Conservation (phyloP, 37 sponge, comb jelly and placozoan species). For the Spongilla lacustris region DNA sequence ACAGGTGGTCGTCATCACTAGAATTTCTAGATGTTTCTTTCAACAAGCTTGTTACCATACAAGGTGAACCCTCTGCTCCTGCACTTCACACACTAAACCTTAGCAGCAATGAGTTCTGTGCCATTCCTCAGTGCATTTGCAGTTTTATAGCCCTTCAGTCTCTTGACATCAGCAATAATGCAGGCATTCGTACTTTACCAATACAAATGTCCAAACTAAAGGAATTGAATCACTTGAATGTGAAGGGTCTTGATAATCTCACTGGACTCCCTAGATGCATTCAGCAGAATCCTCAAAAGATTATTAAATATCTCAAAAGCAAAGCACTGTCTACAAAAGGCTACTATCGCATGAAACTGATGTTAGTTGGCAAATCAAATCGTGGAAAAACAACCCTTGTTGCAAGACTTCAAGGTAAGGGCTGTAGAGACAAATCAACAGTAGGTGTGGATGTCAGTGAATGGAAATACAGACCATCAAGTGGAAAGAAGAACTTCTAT, state of each 20-base stretch:
- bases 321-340: constrained; percentile 72
- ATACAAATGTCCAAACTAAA: constrained; percentile 74
- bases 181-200: constrained; percentile 73
- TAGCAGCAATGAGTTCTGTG: constrained; percentile 71
- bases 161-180: constrained; percentile 75
- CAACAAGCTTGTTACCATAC: constrained; percentile 76
- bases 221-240: constrained; percentile 45
- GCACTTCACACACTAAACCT: constrained; percentile 73
- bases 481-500: constrained; percentile 48
- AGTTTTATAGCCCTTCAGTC: constrained; percentile 60
- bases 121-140: constrained; percentile 82
- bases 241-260: constrained; percentile 74
- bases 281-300: constrained; percentile 51
- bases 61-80: constrained; percentile 54
- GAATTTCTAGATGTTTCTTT: constrained; percentile 69
- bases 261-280: constrained; percentile 73
- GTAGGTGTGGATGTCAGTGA: constrained; percentile 95
- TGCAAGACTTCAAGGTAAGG: constrained; percentile 78
- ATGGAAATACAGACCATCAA: constrained; percentile 62
- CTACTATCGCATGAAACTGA: constrained; percentile 93
- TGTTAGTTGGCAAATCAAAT: constrained; percentile 84
- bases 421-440: constrained; percentile 85
- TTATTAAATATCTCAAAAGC: constrained; percentile 81
- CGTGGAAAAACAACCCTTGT: constrained; percentile 92
- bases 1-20: constrained; percentile 78